Evolutionary conservation across 2,888 invertebrate species (phyloP).

Genomic region (Xestia xanthographa): DNA sequence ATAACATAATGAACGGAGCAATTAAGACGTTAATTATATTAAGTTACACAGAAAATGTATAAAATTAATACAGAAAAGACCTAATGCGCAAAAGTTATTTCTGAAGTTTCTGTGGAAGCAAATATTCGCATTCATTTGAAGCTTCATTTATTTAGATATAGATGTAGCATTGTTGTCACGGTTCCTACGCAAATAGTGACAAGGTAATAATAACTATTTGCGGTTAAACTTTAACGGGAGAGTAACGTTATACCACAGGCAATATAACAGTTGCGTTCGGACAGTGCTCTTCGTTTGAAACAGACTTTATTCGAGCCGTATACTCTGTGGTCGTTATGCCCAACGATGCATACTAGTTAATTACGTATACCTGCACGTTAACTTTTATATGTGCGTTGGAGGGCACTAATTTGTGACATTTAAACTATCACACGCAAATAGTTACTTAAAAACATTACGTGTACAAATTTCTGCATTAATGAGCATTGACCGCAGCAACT

Average conservation of each 20-base stretch:
- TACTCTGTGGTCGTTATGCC: slow-evolving; percentile 47
- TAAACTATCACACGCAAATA: slow-evolving; percentile 12
- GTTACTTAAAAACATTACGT: slow-evolving; percentile 9
- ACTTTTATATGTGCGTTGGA: slow-evolving; percentile 34
- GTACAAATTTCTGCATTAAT: slow-evolving; percentile 6
- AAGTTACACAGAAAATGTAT: slow-evolving; percentile 26
- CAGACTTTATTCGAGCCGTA: slow-evolving; percentile 42
- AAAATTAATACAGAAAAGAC: slow-evolving; percentile 10
- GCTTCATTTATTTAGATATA: background rate
- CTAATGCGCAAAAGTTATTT: slow-evolving; percentile 12
- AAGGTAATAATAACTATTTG: slow-evolving; percentile 52
- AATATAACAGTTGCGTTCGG: slow-evolving; percentile 37
- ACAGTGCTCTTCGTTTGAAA: slow-evolving; percentile 25
- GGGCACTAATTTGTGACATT: slow-evolving; percentile 13
- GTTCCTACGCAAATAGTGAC: slow-evolving; percentile 24
- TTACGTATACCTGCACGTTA: slow-evolving; percentile 41
- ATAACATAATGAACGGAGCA: slow-evolving; percentile 15
- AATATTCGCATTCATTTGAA: slow-evolving; percentile 18
- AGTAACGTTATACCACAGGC: slow-evolving; percentile 38
- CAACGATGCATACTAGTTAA: slow-evolving; percentile 58
- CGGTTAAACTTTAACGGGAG: slow-evolving; percentile 42
- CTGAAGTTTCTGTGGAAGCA: slow-evolving; percentile 12
- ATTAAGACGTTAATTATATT: slow-evolving; percentile 26
- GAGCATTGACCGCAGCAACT: slow-evolving; percentile 14
- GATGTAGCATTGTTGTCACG: background rate